Percentiles rank a stretch among this genome's conserved stretches.
These are phyloP conservation scores for Gymnorhina tibicen DNA, from an alignment of 2,113 vertebrate genomes.

Conservation along the genomic window DNA sequence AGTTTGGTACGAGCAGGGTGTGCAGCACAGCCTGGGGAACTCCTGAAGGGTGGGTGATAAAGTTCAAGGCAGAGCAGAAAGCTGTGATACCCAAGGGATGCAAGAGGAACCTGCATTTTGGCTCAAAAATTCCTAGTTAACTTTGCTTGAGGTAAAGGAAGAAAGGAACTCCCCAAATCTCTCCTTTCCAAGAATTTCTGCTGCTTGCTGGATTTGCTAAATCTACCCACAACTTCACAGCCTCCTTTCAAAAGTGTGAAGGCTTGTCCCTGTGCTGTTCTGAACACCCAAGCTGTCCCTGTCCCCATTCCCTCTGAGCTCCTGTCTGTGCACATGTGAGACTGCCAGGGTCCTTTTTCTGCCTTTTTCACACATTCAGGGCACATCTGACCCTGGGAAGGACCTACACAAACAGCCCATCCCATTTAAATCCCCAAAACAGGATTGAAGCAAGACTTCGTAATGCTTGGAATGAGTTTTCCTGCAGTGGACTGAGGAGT, in stretches of 20 bases:
- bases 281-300: no score
- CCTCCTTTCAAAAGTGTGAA: not conserved
- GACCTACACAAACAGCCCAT: not conserved
- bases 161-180: not conserved
- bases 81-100: not conserved
- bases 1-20: not conserved
- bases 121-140: not conserved
- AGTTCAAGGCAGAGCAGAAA: not conserved
- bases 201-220: not conserved
- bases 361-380: not conserved
- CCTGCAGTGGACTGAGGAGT: not conserved
- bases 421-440: not conserved
- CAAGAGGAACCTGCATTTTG: not conserved
- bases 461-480: conserved; percentile 16
- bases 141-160: not conserved
- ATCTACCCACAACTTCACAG: not conserved
- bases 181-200: not conserved
- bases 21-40: not conserved
- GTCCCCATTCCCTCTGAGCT: not conserved
- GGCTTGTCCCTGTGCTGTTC: not conserved
- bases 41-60: not conserved
- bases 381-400: not conserved
- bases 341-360: fast-evolving
- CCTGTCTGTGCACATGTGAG: fast-evolving
- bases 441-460: not conserved